Evolutionary conservation across 2,113 vertebrate genomes (phyloP).

Genomic region (Bettongia penicillata): DNA sequence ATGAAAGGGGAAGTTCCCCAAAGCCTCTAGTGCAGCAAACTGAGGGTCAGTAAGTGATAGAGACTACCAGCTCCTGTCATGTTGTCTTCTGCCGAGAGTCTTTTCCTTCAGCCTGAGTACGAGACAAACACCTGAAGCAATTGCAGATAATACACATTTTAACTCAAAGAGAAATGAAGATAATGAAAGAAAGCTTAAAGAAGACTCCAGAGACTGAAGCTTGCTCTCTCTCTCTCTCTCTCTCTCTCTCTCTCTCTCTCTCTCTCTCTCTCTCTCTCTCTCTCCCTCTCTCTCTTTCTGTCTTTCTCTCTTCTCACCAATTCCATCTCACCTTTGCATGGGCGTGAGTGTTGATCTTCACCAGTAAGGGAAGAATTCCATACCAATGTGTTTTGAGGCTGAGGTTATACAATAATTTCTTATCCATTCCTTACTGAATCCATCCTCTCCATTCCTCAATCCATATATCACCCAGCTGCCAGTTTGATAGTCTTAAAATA

Average conservation of each 20-base stretch:
- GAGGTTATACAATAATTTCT: background rate
- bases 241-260: too few species aligned
- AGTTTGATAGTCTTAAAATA: background rate
- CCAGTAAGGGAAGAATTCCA: background rate
- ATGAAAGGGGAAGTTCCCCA: background rate
- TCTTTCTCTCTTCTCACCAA: background rate
- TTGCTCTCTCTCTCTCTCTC: too few species aligned
- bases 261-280: too few species aligned
- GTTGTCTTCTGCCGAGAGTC: background rate
- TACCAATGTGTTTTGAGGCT: background rate
- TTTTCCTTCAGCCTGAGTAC: too few species aligned
- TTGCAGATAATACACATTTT: background rate
- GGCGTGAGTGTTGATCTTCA: background rate
- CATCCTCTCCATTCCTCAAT: background rate
- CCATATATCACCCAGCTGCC: background rate
- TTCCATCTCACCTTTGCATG: background rate
- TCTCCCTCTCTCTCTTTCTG: too few species aligned
- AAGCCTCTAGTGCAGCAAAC: background rate
- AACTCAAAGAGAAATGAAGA: background rate
- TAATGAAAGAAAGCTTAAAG: background rate
- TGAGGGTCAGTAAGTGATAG: background rate
- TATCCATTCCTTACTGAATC: background rate
- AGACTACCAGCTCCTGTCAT: background rate
- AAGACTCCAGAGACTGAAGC: background rate
- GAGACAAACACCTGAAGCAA: background rate